A percentile compares a stretch with the other conserved stretches of the same genome.
These are phyloP conservation scores for Upupa epops DNA, from an alignment of 2,113 vertebrate species.

Conservation along the genomic window DNA sequence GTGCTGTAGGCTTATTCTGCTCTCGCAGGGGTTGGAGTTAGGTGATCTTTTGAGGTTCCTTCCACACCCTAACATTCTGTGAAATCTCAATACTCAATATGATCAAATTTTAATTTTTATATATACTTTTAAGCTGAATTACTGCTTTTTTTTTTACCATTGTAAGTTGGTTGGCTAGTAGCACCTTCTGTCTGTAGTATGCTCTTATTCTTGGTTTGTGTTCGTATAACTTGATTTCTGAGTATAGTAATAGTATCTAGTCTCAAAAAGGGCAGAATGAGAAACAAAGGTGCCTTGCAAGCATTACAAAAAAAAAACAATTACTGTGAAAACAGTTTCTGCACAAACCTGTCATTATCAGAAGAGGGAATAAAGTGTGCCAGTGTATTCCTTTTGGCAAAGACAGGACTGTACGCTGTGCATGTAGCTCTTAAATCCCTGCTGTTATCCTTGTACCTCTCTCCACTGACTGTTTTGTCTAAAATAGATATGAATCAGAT, in stretches of 20 bases:
- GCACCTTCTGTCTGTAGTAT: neutral
- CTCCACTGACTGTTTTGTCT: neutral
- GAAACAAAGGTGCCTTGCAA: neutral
- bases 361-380: neutral
- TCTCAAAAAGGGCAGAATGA: neutral
- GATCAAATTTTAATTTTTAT: neutral
- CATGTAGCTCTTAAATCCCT: neutral
- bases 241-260: neutral
- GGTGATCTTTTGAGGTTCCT: too few species aligned
- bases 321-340: neutral
- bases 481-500: neutral
- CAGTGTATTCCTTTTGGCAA: neutral
- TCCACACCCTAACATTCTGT: too few species aligned
- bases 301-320: neutral
- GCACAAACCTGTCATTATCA: neutral
- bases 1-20: too few species aligned
- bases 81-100: neutral
- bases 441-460: neutral
- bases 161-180: neutral
- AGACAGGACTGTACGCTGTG: fast-evolving
- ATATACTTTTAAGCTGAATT: neutral
- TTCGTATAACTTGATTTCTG: neutral
- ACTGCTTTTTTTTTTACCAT: neutral
- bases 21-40: too few species aligned
- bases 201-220: neutral